These are phyloP conservation scores for Macroglossus sobrinus DNA, from an alignment of 2,113 vertebrate species.

Conservation along the genomic window DNA sequence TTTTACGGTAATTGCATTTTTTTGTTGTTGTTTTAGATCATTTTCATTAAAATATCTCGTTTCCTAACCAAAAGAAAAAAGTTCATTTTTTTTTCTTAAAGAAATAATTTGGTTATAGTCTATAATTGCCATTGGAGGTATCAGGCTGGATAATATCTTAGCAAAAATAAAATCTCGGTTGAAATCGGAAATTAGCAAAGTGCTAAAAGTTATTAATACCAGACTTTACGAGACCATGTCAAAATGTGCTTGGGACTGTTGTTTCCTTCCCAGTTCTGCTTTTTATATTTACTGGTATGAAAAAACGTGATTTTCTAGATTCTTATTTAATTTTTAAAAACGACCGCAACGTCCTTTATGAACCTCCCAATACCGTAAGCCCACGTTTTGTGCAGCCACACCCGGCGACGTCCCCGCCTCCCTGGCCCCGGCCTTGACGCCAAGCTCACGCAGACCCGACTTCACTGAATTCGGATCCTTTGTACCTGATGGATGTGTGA, in stretches of 20 bases:
- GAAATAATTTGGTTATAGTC: slow-evolving; percentile 57
- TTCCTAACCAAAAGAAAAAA: slow-evolving; percentile 39
- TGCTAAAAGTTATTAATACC: neutral
- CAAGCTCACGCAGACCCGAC: neutral
- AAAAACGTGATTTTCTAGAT: neutral
- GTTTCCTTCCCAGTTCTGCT: neutral
- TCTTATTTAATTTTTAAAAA: slow-evolving; percentile 5
- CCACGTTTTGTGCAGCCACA: neutral
- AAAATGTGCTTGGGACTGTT: neutral
- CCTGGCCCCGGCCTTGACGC: rapidly evolving
- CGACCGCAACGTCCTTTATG: neutral
- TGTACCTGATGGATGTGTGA: rapidly evolving
- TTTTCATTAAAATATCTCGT: slow-evolving; percentile 68
- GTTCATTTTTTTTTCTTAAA: neutral
- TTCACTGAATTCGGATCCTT: neutral
- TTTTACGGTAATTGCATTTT: slow-evolving; percentile 51
- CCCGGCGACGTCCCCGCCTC: rapidly evolving
- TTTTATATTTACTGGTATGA: neutral
- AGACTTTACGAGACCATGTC: neutral
- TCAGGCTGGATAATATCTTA: neutral
- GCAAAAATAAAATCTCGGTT: slow-evolving; percentile 31
- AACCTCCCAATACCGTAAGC: neutral
- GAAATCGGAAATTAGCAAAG: neutral
- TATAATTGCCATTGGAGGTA: slow-evolving; percentile 23
- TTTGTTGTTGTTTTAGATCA: slow-evolving; percentile 59